Percentiles rank a stretch among this genome's conserved stretches.
phyloP scores from a whole-genome alignment of 2,888 invertebrate genomes.

The Macrosoma leucophasiata region DNA sequence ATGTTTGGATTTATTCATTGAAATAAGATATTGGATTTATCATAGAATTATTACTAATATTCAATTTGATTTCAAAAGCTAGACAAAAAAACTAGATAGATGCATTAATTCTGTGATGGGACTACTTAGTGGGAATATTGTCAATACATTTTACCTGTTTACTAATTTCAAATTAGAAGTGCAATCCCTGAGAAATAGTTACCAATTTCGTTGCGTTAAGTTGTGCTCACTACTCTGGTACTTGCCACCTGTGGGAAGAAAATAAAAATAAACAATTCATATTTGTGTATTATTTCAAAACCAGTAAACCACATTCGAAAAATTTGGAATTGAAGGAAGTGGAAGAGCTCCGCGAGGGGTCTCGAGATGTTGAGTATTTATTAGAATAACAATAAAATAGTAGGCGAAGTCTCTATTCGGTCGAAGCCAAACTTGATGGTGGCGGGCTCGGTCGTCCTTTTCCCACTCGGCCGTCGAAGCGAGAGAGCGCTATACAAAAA shows the following conservation, averaged over 20 bases:
- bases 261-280: slow-evolving; percentile 65
- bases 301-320: background rate
- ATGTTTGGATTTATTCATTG: too few species aligned
- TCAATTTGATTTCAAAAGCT: too few species aligned
- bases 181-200: slow-evolving; percentile 73
- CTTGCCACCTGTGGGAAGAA: slow-evolving; percentile 69
- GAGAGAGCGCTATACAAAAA: slow-evolving; percentile 72
- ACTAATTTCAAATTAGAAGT: too few species aligned
- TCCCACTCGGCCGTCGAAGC: slow-evolving; percentile 41
- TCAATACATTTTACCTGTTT: too few species aligned
- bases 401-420: slow-evolving; percentile 61
- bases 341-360: slow-evolving; percentile 6
- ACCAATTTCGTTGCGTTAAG: slow-evolving; percentile 69
- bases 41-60: too few species aligned
- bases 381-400: slow-evolving; percentile 61
- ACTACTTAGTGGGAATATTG: too few species aligned
- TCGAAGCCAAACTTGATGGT: slow-evolving; percentile 49
- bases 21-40: too few species aligned
- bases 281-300: slow-evolving; percentile 39
- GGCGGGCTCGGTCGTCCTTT: slow-evolving; percentile 40
- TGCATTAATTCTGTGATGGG: too few species aligned
- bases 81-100: too few species aligned
- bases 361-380: slow-evolving; percentile 35
- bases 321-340: slow-evolving; percentile 2
- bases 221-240: slow-evolving; percentile 70